Evolutionary conservation across 1,140 invertebrate genomes (phyloP).

Genomic region (Aphelenchoides fujianensis): DNA sequence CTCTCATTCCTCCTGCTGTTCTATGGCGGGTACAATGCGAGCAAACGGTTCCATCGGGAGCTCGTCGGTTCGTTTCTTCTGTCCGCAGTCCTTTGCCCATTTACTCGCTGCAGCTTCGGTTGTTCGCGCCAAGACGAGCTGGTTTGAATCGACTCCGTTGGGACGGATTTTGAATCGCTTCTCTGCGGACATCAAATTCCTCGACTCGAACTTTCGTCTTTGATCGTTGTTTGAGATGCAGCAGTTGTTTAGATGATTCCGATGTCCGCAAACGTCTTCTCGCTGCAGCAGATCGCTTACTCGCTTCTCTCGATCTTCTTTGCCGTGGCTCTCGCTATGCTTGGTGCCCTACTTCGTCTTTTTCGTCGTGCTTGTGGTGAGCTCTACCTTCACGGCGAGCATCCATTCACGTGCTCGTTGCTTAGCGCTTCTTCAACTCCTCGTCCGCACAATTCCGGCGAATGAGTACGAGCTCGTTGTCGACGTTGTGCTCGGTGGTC

Average conservation of each 20-base stretch:
- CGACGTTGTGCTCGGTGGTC: conserved; percentile 33
- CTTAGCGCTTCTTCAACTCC: conserved; percentile 40
- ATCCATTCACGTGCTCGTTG: too few species aligned
- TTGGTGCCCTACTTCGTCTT: neutral
- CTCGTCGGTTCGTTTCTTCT: neutral
- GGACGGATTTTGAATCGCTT: conserved; percentile 75
- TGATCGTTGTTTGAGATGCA: too few species aligned
- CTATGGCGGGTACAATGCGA: too few species aligned
- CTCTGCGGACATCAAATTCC: conserved; percentile 64
- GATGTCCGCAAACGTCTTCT: conserved; percentile 66
- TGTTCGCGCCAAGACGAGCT: conserved; percentile 69
- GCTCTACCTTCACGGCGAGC: too few species aligned
- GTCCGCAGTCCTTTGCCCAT: neutral
- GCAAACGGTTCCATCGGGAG: neutral
- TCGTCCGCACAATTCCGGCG: conserved; percentile 40
- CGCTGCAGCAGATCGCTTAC: conserved; percentile 66
- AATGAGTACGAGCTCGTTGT: conserved; percentile 26
- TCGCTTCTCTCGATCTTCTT: neutral
- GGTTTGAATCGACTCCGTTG: conserved; percentile 71
- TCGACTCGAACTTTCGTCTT: conserved; percentile 66
- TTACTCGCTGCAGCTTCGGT: conserved; percentile 69
- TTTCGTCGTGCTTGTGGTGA: neutral
- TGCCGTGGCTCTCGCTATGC: neutral
- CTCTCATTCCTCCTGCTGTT: too few species aligned
- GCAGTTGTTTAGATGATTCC: too few species aligned